phyloP scores from a whole-genome alignment of 1,140 invertebrate genomes.

The Orius insidiosus region DNA sequence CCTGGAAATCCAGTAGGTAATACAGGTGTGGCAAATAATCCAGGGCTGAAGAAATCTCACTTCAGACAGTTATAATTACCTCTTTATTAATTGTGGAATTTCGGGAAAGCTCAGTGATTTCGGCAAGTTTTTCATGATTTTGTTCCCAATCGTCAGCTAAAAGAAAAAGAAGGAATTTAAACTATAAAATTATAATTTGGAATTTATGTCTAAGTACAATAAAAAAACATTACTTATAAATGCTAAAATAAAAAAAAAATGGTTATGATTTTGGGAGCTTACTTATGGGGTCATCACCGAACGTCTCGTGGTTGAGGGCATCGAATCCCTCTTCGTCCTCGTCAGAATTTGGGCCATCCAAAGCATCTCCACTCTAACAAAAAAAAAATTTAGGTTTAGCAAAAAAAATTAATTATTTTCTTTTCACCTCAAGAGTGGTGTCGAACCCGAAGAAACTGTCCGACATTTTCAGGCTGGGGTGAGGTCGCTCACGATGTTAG shows the following conservation, averaged over 20 bases:
- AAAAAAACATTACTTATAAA: too few relatives aligned
- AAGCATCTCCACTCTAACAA: conserved; percentile 4
- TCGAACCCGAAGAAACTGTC: conserved; percentile 16
- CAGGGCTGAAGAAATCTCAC: too few relatives aligned
- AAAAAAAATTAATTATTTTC: background rate
- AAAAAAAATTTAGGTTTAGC: conserved; percentile 4
- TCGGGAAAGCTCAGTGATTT: conserved; percentile 34
- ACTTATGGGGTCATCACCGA: conserved; percentile 45
- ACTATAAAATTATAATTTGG: background rate
- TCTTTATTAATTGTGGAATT: conserved; percentile 1
- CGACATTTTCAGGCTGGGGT: conserved; percentile 7
- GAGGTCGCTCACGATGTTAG: too few relatives aligned
- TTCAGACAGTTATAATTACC: too few relatives aligned
- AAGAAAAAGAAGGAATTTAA: conserved; percentile 9
- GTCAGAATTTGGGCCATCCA: conserved; percentile 28
- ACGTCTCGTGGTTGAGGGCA: conserved; percentile 78
- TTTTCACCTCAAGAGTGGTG: conserved; percentile 10
- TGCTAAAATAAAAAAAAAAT: background rate
- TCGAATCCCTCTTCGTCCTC: conserved; percentile 73
- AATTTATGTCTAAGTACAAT: too few relatives aligned
- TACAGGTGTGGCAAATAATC: too few relatives aligned
- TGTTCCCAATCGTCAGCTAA: conserved; percentile 53
- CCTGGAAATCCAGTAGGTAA: too few relatives aligned
- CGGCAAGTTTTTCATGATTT: conserved; percentile 45
- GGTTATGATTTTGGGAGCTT: conserved; percentile 12